Conservation (phyloP, 2,888 invertebrate genomes). For the Thereva nobilitata region DNA sequence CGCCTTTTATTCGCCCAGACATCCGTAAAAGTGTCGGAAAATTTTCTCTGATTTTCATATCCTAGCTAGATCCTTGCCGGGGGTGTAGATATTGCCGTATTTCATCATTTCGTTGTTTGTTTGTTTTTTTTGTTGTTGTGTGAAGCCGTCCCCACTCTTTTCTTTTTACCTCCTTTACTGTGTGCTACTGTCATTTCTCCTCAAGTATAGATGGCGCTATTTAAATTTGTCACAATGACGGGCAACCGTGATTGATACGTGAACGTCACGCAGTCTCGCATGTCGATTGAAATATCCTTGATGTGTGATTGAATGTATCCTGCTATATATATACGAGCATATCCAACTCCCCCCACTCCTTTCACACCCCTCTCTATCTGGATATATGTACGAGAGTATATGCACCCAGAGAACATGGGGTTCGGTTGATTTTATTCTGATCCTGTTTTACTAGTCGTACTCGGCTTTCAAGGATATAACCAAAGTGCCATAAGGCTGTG, state of each 20-base stretch:
- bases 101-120: constrained; percentile 1
- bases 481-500: no score
- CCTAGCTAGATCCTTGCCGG: neutral
- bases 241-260: constrained; percentile 46
- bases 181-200: neutral
- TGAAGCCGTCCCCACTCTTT: neutral
- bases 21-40: constrained; percentile 23
- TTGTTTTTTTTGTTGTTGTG: constrained; percentile 4
- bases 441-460: no score
- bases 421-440: constrained; percentile 19
- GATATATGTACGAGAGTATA: neutral
- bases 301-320: constrained; percentile 31
- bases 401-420: neutral
- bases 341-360: constrained; percentile 4
- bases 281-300: constrained; percentile 43
- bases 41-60: constrained; percentile 13
- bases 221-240: constrained; percentile 45
- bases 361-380: neutral
- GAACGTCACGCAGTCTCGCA: constrained; percentile 47
- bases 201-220: constrained; percentile 43
- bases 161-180: constrained; percentile 3
- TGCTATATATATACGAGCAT: constrained; percentile 19
- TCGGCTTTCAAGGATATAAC: no score
- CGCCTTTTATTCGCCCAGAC: constrained; percentile 23
- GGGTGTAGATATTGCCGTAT: neutral